Evolutionary conservation across 2,797 vertebrate genomes (phyloP).

Genomic region (Phoebastria nigripes): DNA sequence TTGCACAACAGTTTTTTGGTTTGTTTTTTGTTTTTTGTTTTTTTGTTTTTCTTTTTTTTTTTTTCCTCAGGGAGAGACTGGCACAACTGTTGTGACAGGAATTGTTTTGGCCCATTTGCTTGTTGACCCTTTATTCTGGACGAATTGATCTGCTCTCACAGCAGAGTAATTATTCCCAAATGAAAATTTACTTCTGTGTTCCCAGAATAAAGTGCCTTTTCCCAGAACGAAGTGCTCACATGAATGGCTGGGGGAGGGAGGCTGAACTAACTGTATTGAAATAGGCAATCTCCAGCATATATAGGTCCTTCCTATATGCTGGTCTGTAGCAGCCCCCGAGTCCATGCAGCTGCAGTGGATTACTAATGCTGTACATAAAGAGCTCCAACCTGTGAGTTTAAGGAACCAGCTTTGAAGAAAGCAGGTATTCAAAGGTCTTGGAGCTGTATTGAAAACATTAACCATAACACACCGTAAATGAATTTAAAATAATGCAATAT

Average conservation of each 20-base stretch:
- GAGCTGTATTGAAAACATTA: neutral
- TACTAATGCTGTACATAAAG: neutral
- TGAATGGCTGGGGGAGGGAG: neutral
- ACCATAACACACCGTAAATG: rapidly evolving
- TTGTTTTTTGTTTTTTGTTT: neutral
- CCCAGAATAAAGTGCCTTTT: neutral
- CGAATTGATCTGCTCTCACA: neutral
- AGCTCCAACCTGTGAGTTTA: neutral
- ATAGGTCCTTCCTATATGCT: neutral
- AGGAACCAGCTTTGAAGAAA: neutral
- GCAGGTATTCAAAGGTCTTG: neutral
- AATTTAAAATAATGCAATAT: neutral
- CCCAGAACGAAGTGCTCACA: neutral
- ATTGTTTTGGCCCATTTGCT: neutral
- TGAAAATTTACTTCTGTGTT: neutral
- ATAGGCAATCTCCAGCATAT: neutral
- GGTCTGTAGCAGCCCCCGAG: neutral
- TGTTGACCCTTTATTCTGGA: neutral
- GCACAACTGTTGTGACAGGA: neutral
- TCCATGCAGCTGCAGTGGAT: rapidly evolving
- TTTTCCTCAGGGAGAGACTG: neutral
- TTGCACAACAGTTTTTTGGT: neutral
- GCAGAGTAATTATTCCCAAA: neutral
- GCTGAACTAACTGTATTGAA: neutral
- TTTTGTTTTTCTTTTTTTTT: too few species aligned